Conservation (phyloP, 1,140 invertebrate species). For the Antheraea pernyi region DNA sequence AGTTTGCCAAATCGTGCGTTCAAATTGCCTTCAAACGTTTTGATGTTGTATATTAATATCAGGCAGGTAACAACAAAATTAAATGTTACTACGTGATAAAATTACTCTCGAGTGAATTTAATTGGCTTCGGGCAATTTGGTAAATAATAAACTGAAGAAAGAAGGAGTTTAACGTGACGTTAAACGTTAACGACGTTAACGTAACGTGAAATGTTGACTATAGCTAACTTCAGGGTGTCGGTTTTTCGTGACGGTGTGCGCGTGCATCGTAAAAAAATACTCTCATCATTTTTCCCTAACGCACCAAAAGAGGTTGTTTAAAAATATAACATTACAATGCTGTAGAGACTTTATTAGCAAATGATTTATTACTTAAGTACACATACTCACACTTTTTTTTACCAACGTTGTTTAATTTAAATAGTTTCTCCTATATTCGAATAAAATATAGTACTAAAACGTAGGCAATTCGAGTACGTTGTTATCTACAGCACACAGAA, state of each 20-base stretch:
- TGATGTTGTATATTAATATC: slow-evolving; percentile 10
- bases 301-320: too few relatives aligned
- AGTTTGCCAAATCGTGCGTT: slow-evolving; percentile 14
- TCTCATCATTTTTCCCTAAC: too few relatives aligned
- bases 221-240: too few relatives aligned
- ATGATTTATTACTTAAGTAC: too few relatives aligned
- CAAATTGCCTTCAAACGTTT: slow-evolving; percentile 11
- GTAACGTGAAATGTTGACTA: too few relatives aligned
- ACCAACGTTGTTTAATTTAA: too few relatives aligned
- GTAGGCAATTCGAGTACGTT: neutral
- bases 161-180: neutral
- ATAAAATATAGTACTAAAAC: neutral
- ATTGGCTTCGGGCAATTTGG: neutral
- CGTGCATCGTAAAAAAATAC: too few relatives aligned
- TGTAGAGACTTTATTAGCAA: too few relatives aligned
- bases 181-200: too few relatives aligned
- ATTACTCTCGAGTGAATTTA: slow-evolving; percentile 7
- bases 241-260: too few relatives aligned
- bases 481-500: neutral
- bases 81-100: slow-evolving; percentile 6
- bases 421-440: neutral
- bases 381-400: too few relatives aligned
- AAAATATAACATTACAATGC: too few relatives aligned
- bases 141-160: neutral
- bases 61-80: slow-evolving; percentile 2